Percentiles rank a stretch among this genome's conserved stretches.
Conservation (phyloP, 2,113 vertebrate species). For the Nycticorax nycticorax region DNA sequence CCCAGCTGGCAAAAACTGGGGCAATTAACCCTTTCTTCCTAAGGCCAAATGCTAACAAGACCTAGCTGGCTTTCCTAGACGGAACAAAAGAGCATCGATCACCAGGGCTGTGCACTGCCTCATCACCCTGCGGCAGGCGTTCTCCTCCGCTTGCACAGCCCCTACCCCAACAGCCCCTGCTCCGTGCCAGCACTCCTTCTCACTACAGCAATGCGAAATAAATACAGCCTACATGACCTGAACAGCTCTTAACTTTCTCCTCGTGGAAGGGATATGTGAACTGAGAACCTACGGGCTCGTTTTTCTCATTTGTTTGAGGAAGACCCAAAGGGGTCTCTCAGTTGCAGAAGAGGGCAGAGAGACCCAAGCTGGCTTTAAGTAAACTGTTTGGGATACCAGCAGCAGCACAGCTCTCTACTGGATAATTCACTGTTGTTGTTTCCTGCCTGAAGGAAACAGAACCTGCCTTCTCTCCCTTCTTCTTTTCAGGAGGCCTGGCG, state of each 20-base stretch:
- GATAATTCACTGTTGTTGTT: background rate
- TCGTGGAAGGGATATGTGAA: background rate
- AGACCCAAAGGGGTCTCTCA: background rate
- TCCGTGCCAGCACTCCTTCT: background rate
- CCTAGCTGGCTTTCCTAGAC: background rate
- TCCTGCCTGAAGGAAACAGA: background rate
- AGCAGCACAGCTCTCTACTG: background rate
- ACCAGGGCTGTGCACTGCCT: background rate
- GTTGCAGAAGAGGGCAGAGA: background rate
- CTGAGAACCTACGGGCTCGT: background rate
- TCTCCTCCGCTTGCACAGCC: background rate
- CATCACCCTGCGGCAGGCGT: accelerated
- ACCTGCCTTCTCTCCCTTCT: background rate
- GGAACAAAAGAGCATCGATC: background rate
- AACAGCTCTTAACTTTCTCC: background rate
- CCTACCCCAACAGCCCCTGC: background rate
- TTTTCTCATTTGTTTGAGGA: background rate
- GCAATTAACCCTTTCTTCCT: background rate
- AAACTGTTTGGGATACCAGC: background rate
- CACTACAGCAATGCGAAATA: background rate
- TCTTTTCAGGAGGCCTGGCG: background rate
- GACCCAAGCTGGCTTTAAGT: background rate
- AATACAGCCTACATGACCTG: background rate
- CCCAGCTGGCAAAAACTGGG: background rate
- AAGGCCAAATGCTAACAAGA: background rate